Conservation (phyloP, 2,113 vertebrate genomes). For the Cyrtonyx montezumae region DNA sequence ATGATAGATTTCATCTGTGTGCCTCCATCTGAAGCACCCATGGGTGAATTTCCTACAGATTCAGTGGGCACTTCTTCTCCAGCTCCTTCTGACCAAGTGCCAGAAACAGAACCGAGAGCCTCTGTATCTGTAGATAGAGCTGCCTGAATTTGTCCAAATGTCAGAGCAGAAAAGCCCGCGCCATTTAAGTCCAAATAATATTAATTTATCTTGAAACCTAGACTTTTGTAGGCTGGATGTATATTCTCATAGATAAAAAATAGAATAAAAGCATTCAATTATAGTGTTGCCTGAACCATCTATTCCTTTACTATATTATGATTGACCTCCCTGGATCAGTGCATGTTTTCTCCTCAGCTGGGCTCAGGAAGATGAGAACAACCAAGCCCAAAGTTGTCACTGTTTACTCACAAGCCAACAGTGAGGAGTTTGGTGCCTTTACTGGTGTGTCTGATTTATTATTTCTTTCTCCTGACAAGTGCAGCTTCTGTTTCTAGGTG, state of each 20-base stretch:
- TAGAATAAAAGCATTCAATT: neutral
- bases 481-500: slow-evolving; percentile 47
- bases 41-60: neutral
- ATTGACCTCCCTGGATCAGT: neutral
- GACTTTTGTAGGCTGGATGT: neutral
- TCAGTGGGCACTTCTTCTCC: neutral
- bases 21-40: fast-evolving
- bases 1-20: neutral
- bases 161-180: neutral
- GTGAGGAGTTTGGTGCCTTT: neutral
- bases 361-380: neutral
- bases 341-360: neutral
- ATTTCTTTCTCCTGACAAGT: neutral
- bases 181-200: neutral
- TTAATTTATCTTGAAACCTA: neutral
- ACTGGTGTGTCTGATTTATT: neutral
- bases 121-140: neutral
- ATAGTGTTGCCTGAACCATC: slow-evolving; percentile 1
- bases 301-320: neutral
- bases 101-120: neutral
- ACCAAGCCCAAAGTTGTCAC: neutral
- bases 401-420: neutral
- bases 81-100: neutral
- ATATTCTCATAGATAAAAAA: neutral
- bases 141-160: neutral